Evolutionary conservation across 2,888 invertebrate species (phyloP), one percentile per base, ranked within the genome.

Genomic region (Stenoptilia bipunctidactyla): DNA sequence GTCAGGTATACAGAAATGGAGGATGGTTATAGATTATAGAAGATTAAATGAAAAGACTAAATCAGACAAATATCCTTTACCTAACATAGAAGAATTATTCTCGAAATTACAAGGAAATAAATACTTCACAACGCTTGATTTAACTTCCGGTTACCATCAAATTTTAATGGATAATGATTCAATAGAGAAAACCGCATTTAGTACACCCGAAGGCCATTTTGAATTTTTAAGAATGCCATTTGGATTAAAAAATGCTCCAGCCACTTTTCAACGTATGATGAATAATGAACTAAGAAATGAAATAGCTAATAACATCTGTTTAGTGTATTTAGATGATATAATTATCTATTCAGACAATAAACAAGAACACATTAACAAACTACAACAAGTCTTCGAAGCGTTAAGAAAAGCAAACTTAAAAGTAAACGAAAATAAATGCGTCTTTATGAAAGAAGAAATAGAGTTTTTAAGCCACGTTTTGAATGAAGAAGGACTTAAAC

Each of bases 281-380:
- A 40, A 44, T 15, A 39, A 9, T 15, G 37, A 34, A 1, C 13
- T 40, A 1, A 33, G 14, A 15, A 6, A 15, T 2, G 34, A 36
- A 13, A 30, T 39, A n/a, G 12, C 9, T 34, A 25, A 36, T 34
- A 36, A 36, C 3, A 14, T 41, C 20, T 56, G 54, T 44, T 51
- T 55, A 41, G 50, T 56, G 1, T 60, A 61, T 42, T 27, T 58
- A 38, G 58, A 59, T 40, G 61, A 62, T 42, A 54, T 64, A 10
- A 55, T 61, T 12, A 44, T 61, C n/a, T 58, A 53, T 36, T 50
- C 48, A 9, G 43, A 39, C 27, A 43, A 37, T 9, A 37, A 51
- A 41, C 40, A 55, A 40, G 43, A 48, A 9, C 47, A 46, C 15
- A 40, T 44, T 36, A 42, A 47, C 39, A 39, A 38, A 13, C 15